A percentile compares a stretch with the other conserved stretches of the same genome.
Evolutionary conservation across 2,113 vertebrate genomes (phyloP).

Genomic region (Pachycephala philippinensis): DNA sequence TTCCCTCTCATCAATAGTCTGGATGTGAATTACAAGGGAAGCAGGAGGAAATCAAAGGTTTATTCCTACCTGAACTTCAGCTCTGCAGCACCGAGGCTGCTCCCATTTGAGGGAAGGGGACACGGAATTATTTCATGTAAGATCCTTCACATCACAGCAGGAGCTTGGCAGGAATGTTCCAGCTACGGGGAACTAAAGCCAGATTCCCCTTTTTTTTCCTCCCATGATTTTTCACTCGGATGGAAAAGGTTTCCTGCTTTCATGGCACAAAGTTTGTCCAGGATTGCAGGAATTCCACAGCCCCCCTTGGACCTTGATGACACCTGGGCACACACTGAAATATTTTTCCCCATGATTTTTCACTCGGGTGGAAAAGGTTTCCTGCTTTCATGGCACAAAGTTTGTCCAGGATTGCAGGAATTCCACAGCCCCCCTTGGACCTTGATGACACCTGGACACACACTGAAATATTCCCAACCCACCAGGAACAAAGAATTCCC

Average conservation of each 20-base stretch:
- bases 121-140: neutral
- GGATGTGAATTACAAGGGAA: neutral
- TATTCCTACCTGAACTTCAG: neutral
- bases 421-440: fast-evolving
- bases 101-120: neutral
- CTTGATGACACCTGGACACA: no score
- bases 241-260: neutral
- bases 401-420: neutral
- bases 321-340: no score
- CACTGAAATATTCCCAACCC: neutral
- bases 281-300: neutral
- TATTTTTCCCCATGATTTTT: neutral
- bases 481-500: neutral
- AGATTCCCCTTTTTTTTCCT: neutral
- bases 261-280: neutral
- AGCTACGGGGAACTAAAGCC: neutral
- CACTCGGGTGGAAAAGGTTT: neutral
- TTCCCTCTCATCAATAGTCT: neutral
- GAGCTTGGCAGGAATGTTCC: neutral
- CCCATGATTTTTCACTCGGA: neutral
- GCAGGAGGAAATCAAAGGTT: neutral
- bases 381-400: neutral
- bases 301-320: fast-evolving
- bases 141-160: neutral
- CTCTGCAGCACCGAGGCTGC: neutral